Evolutionary conservation across 2,888 invertebrate genomes (phyloP).

Genomic region (Mesoligia furuncula): DNA sequence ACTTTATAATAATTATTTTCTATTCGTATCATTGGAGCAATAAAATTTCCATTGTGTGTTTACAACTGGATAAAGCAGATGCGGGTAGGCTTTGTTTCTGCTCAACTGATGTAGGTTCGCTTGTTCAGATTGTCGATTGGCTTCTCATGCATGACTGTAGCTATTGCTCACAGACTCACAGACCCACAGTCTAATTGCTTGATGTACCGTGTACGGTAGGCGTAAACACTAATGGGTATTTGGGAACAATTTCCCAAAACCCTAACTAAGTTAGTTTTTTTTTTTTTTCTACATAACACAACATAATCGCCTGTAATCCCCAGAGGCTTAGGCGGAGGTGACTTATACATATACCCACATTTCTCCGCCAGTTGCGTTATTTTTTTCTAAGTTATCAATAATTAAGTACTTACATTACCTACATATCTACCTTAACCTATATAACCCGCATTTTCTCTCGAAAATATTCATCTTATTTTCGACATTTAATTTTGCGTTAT

Average conservation of each 20-base stretch:
- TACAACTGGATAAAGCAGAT: neutral
- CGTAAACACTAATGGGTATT: neutral
- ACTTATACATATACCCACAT: neutral
- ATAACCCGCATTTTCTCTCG: neutral
- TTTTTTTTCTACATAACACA: neutral
- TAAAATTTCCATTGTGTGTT: neutral
- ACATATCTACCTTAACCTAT: neutral
- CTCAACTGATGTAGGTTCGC: neutral
- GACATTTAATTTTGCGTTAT: neutral
- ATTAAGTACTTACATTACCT: too few species aligned
- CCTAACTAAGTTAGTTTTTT: neutral
- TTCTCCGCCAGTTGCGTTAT: too few species aligned
- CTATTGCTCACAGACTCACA: neutral
- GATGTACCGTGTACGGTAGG: neutral
- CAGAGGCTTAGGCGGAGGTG: neutral
- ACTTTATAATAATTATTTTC: neutral
- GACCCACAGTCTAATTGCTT: neutral
- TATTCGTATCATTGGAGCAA: neutral
- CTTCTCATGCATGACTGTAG: neutral
- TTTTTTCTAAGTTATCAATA: neutral
- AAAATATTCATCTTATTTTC: constrained; percentile 4
- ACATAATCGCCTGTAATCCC: neutral
- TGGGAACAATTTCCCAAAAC: neutral
- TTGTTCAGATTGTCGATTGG: neutral
- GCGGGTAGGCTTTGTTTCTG: neutral